Conservation (phyloP, 2,888 invertebrate genomes). For the Epinotia brunnichana region DNA sequence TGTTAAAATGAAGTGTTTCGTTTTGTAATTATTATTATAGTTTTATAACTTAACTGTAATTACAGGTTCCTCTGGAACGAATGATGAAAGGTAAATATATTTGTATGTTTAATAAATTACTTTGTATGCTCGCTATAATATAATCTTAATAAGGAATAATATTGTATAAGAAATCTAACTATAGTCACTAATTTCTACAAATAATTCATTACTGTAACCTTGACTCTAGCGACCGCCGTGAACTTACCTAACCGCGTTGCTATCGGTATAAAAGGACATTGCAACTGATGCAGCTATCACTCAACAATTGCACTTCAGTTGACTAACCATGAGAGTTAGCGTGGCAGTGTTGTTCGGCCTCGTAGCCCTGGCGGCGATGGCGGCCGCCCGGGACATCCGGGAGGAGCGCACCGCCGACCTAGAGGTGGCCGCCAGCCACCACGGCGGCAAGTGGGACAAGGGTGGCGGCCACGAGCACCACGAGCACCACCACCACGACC, state of each 20-base stretch:
- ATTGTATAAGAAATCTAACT: too few relatives aligned
- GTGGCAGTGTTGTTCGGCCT: slow-evolving; percentile 71
- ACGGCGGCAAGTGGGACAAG: slow-evolving; percentile 66
- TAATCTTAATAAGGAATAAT: neutral
- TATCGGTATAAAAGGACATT: slow-evolving; percentile 75
- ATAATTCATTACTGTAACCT: slow-evolving; percentile 61
- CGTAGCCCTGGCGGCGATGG: slow-evolving; percentile 76
- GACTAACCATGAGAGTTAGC: slow-evolving; percentile 69
- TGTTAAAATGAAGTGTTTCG: neutral
- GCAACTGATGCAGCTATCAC: slow-evolving; percentile 66
- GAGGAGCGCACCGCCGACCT: slow-evolving; percentile 79
- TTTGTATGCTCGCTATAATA: too few relatives aligned
- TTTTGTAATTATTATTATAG: neutral
- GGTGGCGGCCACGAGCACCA: slow-evolving; percentile 87
- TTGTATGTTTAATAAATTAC: neutral
- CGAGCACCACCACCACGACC: slow-evolving; percentile 84
- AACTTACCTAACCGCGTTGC: slow-evolving; percentile 66
- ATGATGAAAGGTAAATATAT: neutral
- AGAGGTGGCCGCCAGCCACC: slow-evolving; percentile 77
- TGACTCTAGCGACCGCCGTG: slow-evolving; percentile 63
- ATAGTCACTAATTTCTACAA: slow-evolving; percentile 59
- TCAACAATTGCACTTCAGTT: slow-evolving; percentile 63
- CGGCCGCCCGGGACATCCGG: slow-evolving; percentile 78
- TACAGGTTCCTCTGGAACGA: neutral
- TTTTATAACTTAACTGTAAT: neutral